Conservation (phyloP, 2,113 vertebrate genomes). For the Syngnathus typhle region DNA sequence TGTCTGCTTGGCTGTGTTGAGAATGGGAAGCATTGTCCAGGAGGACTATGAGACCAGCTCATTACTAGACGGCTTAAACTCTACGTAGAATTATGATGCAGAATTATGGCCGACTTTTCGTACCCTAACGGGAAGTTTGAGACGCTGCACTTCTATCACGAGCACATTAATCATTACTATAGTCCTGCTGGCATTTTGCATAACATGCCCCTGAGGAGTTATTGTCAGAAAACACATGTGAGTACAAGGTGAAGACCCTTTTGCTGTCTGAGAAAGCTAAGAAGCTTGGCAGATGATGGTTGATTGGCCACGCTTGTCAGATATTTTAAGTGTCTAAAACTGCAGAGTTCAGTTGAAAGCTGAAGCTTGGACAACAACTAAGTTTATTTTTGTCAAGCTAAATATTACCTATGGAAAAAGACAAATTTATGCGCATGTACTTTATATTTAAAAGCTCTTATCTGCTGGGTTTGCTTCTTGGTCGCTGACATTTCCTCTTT, state of each 20-base stretch:
- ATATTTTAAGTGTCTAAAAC: neutral
- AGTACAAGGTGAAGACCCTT: neutral
- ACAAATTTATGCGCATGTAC: neutral
- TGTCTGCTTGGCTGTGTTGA: conserved; percentile 11
- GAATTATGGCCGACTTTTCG: neutral
- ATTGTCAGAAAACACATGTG: neutral
- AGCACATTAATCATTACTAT: neutral
- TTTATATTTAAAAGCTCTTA: neutral
- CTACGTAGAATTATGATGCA: neutral
- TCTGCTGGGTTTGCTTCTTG: conserved; percentile 1
- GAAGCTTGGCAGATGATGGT: neutral
- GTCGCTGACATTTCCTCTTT: neutral
- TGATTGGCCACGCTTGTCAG: neutral
- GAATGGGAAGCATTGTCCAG: conserved; percentile 15
- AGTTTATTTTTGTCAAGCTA: neutral
- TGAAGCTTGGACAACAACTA: neutral
- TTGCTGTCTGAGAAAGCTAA: neutral
- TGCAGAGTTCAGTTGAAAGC: neutral
- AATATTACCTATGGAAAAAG: neutral
- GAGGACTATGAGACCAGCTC: conserved; percentile 36
- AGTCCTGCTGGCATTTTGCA: neutral
- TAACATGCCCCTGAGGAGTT: neutral
- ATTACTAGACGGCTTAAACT: conserved; percentile 7
- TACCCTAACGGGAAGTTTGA: neutral
- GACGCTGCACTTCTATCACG: neutral